phyloP scores from a whole-genome alignment of 2,113 vertebrate genomes.

The Vicugna pacos region DNA sequence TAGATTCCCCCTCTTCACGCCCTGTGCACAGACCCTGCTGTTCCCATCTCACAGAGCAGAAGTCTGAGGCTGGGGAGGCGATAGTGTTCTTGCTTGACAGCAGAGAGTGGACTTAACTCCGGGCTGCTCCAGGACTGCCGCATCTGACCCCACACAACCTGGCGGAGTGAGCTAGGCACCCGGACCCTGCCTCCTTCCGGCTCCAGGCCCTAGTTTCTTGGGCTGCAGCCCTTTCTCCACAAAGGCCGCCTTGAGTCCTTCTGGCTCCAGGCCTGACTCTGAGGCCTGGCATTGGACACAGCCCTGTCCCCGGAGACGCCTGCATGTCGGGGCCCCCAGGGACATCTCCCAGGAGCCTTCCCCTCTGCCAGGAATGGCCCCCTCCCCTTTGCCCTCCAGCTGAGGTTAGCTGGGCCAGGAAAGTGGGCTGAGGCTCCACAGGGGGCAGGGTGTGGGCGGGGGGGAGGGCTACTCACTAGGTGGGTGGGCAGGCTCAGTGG shows the following conservation, averaged over 20 bases:
- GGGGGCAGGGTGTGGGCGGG: not conserved
- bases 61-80: not conserved
- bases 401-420: not conserved
- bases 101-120: not conserved
- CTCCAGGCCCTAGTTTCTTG: not conserved
- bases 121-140: not conserved
- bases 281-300: not conserved
- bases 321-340: not conserved
- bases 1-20: not conserved
- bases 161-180: not conserved
- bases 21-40: not conserved
- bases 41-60: not conserved
- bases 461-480: not conserved
- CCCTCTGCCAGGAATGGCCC: not conserved
- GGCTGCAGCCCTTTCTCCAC: not conserved
- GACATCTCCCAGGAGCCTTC: not conserved
- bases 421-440: not conserved
- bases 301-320: not conserved
- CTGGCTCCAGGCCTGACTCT: conserved; percentile 49
- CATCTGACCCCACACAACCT: not conserved
- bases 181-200: not conserved
- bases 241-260: conserved; percentile 59
- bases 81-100: not conserved
- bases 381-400: not conserved
- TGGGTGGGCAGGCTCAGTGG: not conserved